phyloP scores from a whole-genome alignment of 2,797 vertebrate genomes.

The Cygnus olor region DNA sequence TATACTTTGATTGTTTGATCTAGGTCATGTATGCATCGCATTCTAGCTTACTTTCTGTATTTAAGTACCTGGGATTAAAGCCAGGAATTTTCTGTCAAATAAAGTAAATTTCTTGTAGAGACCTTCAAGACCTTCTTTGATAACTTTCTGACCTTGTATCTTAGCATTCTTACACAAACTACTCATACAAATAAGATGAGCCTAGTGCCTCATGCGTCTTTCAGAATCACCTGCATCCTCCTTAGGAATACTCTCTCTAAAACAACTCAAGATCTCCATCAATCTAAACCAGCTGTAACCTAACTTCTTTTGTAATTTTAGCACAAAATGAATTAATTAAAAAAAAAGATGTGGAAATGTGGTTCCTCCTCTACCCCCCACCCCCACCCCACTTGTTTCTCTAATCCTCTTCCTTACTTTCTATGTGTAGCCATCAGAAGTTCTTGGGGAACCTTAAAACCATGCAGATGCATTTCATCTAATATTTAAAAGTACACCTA shows the following conservation, averaged over 20 bases:
- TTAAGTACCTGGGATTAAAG: not conserved
- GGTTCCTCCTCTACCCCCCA: too few relatives aligned
- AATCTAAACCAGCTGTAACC: not conserved
- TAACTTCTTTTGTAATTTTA: not conserved
- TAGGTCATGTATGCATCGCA: not conserved
- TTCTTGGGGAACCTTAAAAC: not conserved
- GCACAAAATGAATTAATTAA: not conserved
- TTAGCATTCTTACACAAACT: not conserved
- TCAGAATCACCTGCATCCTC: not conserved
- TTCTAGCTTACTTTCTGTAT: not conserved
- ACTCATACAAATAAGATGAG: not conserved
- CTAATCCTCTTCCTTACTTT: not conserved
- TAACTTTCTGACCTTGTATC: not conserved
- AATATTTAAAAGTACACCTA: not conserved
- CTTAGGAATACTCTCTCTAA: not conserved
- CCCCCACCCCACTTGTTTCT: not conserved
- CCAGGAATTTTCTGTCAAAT: not conserved
- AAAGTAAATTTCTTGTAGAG: not conserved
- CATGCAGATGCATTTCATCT: not conserved
- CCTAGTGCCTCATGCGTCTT: not conserved
- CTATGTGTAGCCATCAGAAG: not conserved
- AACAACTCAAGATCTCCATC: not conserved
- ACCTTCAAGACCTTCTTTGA: not conserved
- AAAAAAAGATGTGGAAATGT: not conserved
- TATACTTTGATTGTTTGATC: not conserved